Base-by-base conservation (phyloP, 2,113 vertebrate genomes). In the Chaetodon trifascialis region DNA sequence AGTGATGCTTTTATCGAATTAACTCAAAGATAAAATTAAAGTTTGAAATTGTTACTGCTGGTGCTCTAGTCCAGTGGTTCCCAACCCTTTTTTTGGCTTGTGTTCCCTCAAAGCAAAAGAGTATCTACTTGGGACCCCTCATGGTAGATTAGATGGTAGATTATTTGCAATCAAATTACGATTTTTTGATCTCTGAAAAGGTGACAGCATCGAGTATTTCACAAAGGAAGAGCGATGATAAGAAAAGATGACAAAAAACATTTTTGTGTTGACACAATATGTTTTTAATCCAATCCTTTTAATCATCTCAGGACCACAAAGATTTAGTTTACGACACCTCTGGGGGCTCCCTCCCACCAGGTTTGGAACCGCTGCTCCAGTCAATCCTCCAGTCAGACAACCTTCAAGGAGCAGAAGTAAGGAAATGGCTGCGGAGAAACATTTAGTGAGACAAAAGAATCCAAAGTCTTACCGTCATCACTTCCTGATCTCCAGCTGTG, bases 401-500 rank as follows among this genome's bases (percentile, higher is more conserved):
- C n/a, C 21, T 12, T 2, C 14, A 80, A 51, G 36, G n/a, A 2
- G 60, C 62, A 49, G 4, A 16, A 7, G 58, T 46, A 44, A 42
- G 62, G 1, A 58, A 59, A 15, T n/a, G 11, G 38, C 52, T 51
- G 19, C 2, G 25, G 46, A 64, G 4, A 54, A 64, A 52, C 15
- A 40, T 8, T 51, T 38, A 47, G 17, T 40, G 14, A 51, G 4
- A 11, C 42, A 47, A 59, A 73, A 47, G 6, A 54, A 38, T 42
- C 25, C 11, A 36, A 19, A 8, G 25, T 17, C 36, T 46, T 42
- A 9, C 7, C 11, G 0, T 16, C 11, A 11, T 71, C 11, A 49
- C 17, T 2, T 38, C 38, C 54, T 73, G 55, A 73, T 59, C 23
- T 59, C 54, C 71, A 63, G 12, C 58, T 74, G 14, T 17, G 56